phyloP scores from a whole-genome alignment of 2,797 vertebrate species.

The Leptatherina wallacei region DNA sequence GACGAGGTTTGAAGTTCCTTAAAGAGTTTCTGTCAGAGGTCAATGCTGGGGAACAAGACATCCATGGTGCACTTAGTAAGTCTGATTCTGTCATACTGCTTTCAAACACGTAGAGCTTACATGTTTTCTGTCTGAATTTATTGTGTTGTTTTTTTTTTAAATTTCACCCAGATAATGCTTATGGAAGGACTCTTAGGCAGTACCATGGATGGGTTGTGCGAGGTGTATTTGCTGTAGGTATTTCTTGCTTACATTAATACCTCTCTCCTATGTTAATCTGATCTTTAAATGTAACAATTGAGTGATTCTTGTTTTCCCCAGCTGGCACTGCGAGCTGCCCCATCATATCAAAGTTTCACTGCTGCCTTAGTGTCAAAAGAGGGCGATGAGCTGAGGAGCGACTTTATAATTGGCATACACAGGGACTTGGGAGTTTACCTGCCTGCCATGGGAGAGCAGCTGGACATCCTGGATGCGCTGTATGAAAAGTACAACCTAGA shows the following conservation, averaged over 20 bases:
- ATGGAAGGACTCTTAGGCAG: conserved; percentile 93
- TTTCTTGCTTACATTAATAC: neutral
- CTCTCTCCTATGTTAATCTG: neutral
- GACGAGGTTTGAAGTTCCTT: conserved; percentile 95
- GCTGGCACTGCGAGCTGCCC: conserved; percentile 95
- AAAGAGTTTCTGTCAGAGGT: conserved; percentile 94
- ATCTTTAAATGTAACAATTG: neutral
- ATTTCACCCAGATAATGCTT: conserved; percentile 87
- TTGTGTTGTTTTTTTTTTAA: neutral
- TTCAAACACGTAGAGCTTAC: neutral
- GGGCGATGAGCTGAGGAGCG: conserved; percentile 88
- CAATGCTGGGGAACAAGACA: conserved; percentile 89
- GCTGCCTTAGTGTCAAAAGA: conserved; percentile 89
- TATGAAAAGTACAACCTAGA: conserved; percentile 95
- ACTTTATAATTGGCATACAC: conserved; percentile 88
- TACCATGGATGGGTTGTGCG: conserved; percentile 98
- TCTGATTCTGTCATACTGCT: conserved; percentile 28
- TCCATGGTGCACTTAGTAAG: conserved; percentile 96
- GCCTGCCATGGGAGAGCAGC: conserved; percentile 94
- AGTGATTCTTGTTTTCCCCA: conserved; percentile 58
- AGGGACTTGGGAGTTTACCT: conserved; percentile 92
- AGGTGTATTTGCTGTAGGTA: conserved; percentile 95
- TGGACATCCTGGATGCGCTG: conserved; percentile 90
- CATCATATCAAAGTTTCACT: conserved; percentile 90
- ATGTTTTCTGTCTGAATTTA: neutral